Percentiles rank a stretch among this genome's conserved stretches.
These are phyloP conservation scores for Porites cylindrica DNA, from an alignment of 92 coral and sea anemone genomes.

Conservation along the genomic window DNA sequence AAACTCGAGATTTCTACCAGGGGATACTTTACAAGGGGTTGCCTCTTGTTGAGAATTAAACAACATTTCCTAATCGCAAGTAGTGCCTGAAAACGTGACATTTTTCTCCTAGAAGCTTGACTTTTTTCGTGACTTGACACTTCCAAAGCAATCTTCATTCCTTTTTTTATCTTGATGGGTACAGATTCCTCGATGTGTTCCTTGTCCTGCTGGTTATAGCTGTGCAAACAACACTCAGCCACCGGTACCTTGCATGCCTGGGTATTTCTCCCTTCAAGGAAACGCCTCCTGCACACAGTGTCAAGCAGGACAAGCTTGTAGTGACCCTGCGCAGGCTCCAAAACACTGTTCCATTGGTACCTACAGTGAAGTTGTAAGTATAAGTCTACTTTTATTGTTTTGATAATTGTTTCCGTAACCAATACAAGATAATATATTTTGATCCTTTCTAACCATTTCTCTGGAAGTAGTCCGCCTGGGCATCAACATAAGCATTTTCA, in stretches of 20 bases:
- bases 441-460: too few relatives aligned
- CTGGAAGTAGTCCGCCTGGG: too few relatives aligned
- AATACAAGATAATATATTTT: too few relatives aligned
- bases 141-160: neutral
- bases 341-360: constrained; percentile 85
- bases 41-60: too few relatives aligned
- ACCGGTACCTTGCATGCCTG: constrained; percentile 90
- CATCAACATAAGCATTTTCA: too few relatives aligned
- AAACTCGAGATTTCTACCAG: too few relatives aligned
- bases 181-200: constrained; percentile 81
- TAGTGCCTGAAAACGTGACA: too few relatives aligned
- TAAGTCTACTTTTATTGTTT: too few relatives aligned
- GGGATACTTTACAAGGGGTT: too few relatives aligned
- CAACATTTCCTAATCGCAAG: too few relatives aligned
- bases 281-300: constrained; percentile 78
- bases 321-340: constrained; percentile 90
- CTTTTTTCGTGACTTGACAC: neutral
- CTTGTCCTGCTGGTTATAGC: constrained; percentile 97
- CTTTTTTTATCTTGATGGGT: neutral
- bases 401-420: too few relatives aligned
- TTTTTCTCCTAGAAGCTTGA: neutral
- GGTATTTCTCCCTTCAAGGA: constrained; percentile 85
- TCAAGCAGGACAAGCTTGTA: constrained; percentile 88
- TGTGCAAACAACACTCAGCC: constrained; percentile 91
- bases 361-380: constrained; percentile 75